A percentile compares a stretch with the other conserved stretches of the same genome.
These are phyloP conservation scores for Stomatorhinus walkeri DNA, from an alignment of 2,797 vertebrate genomes.

Conservation along the genomic window DNA sequence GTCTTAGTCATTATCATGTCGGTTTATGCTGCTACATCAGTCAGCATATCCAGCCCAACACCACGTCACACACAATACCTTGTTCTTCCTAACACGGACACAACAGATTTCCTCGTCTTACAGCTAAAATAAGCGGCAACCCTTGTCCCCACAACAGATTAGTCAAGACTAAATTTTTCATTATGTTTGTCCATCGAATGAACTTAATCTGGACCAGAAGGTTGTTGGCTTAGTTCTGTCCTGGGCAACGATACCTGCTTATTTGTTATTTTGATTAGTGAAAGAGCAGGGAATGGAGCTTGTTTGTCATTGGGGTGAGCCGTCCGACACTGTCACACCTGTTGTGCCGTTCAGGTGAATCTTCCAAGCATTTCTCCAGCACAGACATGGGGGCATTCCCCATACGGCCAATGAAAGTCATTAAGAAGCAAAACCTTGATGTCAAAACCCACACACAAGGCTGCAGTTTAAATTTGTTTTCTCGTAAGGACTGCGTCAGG, in stretches of 20 bases:
- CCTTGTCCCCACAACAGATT: background rate
- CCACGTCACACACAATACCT: background rate
- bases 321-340: background rate
- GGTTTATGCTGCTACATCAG: background rate
- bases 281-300: background rate
- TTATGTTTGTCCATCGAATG: background rate
- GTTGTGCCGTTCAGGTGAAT: background rate
- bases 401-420: background rate
- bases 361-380: background rate
- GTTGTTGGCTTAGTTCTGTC: background rate
- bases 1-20: background rate
- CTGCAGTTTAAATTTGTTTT: background rate
- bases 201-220: background rate
- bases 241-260: background rate
- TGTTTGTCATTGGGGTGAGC: background rate
- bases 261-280: background rate
- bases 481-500: constrained; percentile 3
- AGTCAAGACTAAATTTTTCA: background rate
- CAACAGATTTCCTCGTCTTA: background rate
- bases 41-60: background rate
- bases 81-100: background rate
- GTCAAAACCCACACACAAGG: background rate
- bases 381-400: background rate
- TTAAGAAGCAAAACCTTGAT: background rate
- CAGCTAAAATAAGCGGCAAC: background rate